phyloP scores from a whole-genome alignment of 2,888 invertebrate genomes.

The Clanis bilineata region DNA sequence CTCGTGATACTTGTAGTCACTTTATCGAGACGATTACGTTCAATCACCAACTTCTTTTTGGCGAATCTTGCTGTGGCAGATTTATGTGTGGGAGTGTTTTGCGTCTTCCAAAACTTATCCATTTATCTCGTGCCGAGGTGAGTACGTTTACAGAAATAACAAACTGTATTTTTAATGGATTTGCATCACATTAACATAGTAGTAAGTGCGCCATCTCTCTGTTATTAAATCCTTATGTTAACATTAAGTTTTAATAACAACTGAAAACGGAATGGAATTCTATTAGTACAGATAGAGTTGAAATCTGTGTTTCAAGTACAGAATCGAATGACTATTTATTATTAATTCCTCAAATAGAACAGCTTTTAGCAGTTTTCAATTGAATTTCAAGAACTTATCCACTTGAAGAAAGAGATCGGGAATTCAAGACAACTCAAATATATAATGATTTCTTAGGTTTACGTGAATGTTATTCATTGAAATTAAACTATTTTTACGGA shows the following conservation, averaged over 20 bases:
- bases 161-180: constrained; percentile 19
- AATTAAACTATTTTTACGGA: too few relatives aligned
- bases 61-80: constrained; percentile 95
- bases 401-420: too few relatives aligned
- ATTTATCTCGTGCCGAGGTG: constrained; percentile 90
- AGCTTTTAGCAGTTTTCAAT: too few relatives aligned
- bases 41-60: constrained; percentile 95
- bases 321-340: neutral
- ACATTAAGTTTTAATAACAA: neutral
- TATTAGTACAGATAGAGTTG: neutral
- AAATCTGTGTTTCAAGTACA: neutral
- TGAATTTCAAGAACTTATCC: neutral
- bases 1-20: constrained; percentile 94
- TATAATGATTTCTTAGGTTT: too few relatives aligned
- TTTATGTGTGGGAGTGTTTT: constrained; percentile 95
- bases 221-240: neutral
- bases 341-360: neutral
- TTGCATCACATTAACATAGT: neutral
- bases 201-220: neutral
- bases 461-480: too few relatives aligned
- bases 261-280: too few relatives aligned
- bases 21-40: constrained; percentile 89
- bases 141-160: constrained; percentile 44
- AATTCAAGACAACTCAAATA: too few relatives aligned
- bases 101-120: constrained; percentile 93